These are phyloP conservation scores for Lytechinus pictus DNA, from an alignment of 35 echinoderm and acorn worm species.

Conservation along the genomic window DNA sequence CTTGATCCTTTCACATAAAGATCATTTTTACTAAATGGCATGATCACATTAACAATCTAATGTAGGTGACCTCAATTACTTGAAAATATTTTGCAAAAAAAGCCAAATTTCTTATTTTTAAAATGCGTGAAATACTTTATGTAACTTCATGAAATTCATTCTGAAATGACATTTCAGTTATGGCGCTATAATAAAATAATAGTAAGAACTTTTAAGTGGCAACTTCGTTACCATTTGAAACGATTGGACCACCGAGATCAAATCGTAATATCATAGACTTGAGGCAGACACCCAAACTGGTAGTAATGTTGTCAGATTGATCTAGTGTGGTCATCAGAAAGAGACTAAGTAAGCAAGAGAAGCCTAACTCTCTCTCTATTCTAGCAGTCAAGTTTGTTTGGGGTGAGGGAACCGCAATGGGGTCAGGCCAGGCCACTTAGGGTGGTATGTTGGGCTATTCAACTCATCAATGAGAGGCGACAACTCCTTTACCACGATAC, in stretches of 20 bases:
- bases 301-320: not conserved
- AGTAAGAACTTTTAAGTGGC: no score
- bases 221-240: not conserved
- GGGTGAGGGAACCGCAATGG: constrained; percentile 20
- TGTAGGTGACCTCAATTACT: no score
- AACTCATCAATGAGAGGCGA: not conserved
- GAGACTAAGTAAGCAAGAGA: not conserved
- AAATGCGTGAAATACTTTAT: no score
- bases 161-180: no score
- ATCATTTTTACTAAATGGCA: no score
- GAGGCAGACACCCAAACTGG: not conserved
- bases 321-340: not conserved
- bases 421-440: constrained; percentile 12
- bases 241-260: not conserved
- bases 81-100: no score
- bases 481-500: constrained; percentile 17
- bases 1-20: not conserved
- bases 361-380: not conserved
- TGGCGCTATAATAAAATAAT: no score
- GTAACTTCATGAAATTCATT: no score
- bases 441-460: constrained; percentile 17
- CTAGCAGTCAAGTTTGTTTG: constrained; percentile 39
- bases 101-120: no score
- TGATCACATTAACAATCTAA: no score
- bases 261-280: not conserved